These are phyloP conservation scores for Dasyprocta punctata DNA, from an alignment of 2,113 vertebrate genomes.

Conservation along the genomic window DNA sequence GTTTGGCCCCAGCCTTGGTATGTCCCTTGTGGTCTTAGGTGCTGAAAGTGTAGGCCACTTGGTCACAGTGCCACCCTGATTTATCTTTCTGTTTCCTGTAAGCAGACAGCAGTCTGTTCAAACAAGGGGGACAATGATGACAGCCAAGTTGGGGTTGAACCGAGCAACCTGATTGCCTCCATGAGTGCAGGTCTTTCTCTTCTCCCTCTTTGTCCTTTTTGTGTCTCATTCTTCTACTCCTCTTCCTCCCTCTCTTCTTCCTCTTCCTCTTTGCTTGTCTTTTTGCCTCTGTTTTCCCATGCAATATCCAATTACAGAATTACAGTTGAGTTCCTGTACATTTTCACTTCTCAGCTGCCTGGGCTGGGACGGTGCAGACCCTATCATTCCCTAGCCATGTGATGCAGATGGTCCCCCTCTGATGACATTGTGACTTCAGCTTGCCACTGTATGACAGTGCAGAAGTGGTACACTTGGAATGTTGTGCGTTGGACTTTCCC, in stretches of 20 bases:
- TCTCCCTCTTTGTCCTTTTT: not conserved
- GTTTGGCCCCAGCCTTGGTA: not conserved
- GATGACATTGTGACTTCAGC: too few relatives aligned
- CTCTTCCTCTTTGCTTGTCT: not conserved
- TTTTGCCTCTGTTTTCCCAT: not conserved
- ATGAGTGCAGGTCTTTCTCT: not conserved
- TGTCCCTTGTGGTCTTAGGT: not conserved
- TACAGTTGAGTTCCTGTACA: not conserved
- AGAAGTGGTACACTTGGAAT: not conserved
- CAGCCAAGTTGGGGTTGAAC: not conserved
- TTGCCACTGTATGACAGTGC: not conserved
- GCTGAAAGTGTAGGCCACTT: not conserved
- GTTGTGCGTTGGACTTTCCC: not conserved
- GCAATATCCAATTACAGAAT: not conserved
- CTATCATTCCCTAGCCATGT: too few relatives aligned
- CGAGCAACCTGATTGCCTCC: not conserved
- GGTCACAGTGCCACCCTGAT: not conserved
- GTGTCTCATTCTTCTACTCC: not conserved
- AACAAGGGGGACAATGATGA: not conserved
- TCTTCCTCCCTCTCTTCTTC: not conserved
- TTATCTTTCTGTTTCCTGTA: not conserved
- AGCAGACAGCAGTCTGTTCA: not conserved
- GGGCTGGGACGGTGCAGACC: fast-evolving
- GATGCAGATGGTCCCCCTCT: not conserved
- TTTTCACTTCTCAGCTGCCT: not conserved